These are phyloP conservation scores for Acanthurus lineatus DNA, from an alignment of 2,797 vertebrate species.

Conservation along the genomic window DNA sequence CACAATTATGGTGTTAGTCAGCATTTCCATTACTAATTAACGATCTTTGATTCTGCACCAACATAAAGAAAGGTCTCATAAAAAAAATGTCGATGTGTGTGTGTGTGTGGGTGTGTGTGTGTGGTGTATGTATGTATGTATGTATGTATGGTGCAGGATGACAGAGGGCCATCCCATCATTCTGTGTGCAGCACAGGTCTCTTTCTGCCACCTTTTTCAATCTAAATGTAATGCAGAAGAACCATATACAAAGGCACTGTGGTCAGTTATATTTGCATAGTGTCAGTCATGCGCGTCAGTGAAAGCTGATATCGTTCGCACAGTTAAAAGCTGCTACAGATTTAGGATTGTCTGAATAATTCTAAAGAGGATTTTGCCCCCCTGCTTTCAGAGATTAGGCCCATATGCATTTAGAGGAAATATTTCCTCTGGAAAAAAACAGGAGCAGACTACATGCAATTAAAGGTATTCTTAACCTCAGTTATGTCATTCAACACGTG, in stretches of 20 bases:
- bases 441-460: neutral
- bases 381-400: conserved; percentile 4
- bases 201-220: neutral
- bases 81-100: neutral
- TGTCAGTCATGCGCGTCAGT: conserved; percentile 9
- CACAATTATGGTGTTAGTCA: conserved; percentile 14
- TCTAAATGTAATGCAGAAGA: conserved; percentile 20
- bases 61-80: conserved; percentile 3
- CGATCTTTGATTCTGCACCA: conserved; percentile 17
- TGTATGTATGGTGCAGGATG: conserved; percentile 22
- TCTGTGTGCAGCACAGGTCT: conserved; percentile 24
- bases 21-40: neutral
- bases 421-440: neutral
- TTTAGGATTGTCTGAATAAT: conserved; percentile 24
- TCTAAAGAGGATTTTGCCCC: conserved; percentile 13
- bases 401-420: neutral
- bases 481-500: neutral
- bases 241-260: conserved; percentile 15
- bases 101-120: too few relatives aligned
- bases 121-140: neutral
- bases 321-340: conserved; percentile 12
- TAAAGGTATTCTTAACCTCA: neutral
- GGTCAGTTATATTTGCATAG: conserved; percentile 1
- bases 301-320: conserved; percentile 28
- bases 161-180: conserved; percentile 22